Evolutionary conservation across 1,140 invertebrate species (phyloP).

Genomic region (Diorhabda sublineata): DNA sequence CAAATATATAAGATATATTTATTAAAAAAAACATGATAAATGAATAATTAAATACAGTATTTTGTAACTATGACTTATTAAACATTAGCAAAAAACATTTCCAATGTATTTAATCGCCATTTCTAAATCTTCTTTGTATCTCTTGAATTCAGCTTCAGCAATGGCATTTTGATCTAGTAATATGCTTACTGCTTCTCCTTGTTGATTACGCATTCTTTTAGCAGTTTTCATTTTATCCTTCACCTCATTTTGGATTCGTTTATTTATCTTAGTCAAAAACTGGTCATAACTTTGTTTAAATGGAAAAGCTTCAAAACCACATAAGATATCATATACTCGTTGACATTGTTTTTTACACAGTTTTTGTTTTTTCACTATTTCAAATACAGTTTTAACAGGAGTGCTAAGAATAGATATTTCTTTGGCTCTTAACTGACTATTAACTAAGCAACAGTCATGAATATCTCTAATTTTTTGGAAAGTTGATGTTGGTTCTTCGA

Average conservation of each 20-base stretch:
- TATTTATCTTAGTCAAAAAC: constrained; percentile 28
- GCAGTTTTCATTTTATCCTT: constrained; percentile 26
- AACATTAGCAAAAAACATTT: not conserved
- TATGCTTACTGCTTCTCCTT: not conserved
- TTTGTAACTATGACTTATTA: too few relatives aligned
- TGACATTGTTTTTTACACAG: constrained; percentile 34
- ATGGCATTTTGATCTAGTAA: constrained; percentile 17
- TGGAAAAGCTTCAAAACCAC: constrained; percentile 23
- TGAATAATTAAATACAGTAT: too few relatives aligned
- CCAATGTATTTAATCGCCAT: constrained; percentile 25
- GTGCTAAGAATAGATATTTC: constrained; percentile 13
- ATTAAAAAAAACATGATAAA: too few relatives aligned
- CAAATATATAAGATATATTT: too few relatives aligned
- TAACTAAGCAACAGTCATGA: constrained; percentile 26
- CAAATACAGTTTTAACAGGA: constrained; percentile 24
- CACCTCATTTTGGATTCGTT: constrained; percentile 23
- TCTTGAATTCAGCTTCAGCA: constrained; percentile 26
- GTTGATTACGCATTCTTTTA: constrained; percentile 26
- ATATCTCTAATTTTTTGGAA: constrained; percentile 38
- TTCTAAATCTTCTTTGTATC: constrained; percentile 28
- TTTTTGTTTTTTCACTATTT: constrained; percentile 27
- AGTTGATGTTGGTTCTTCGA: constrained; percentile 35
- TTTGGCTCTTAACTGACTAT: constrained; percentile 21
- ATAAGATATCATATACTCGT: constrained; percentile 36
- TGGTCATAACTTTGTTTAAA: constrained; percentile 21